Base-by-base conservation (phyloP, 2,113 vertebrate species). In the Chelonoidis abingdonii region DNA sequence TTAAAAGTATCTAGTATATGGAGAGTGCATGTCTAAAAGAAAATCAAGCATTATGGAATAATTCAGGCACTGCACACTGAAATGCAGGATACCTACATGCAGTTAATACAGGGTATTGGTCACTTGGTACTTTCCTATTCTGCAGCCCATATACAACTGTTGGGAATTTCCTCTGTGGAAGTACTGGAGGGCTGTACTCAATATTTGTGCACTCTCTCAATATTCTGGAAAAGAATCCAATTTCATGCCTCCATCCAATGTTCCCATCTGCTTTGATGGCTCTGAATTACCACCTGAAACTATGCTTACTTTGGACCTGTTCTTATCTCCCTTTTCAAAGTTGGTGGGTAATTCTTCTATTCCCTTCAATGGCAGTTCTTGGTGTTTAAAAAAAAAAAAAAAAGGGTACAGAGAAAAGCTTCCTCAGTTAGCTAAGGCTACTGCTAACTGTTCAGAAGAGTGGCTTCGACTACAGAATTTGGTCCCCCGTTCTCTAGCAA, bases 1-100 rank as follows among this genome's bases (percentile, higher is more conserved):
- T n/a, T 92, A 49, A 83, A 91, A 88, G 76, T 50, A 35, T 86
- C 56, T 44, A 82, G 5, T 35, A 54, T 85, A 87, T 91, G 56
- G 80, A 75, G 90, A 69, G 4, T 79, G 41, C 16, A 49, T 94
- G 86, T 85, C 89, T n/a, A 8, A 84, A 89, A 81, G 72, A 59
- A 31, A 83, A n/a, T 79, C 41, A 57, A 85, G 83, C 50, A 82
- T 21, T 87, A 80, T 4, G 8, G n/a, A 79, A 85, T 35, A 57
- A 22, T 31, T 78, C 25, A 31, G 62, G 27, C n/a, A 49, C 21
- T 65, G 47, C 25, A 8, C 2, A 6, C 8, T 10, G 86, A 50
- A 69, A 21, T 38, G 41, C 85, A 57, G 89, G 16, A 31, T 16
- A 83, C 8, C 31, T 69, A 38, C 35, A 69, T 21, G 31, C 7